Evolutionary conservation across 2,797 vertebrate genomes (phyloP), one percentile per base, ranked within the genome.

Genomic region (Anabacerthia variegaticeps): DNA sequence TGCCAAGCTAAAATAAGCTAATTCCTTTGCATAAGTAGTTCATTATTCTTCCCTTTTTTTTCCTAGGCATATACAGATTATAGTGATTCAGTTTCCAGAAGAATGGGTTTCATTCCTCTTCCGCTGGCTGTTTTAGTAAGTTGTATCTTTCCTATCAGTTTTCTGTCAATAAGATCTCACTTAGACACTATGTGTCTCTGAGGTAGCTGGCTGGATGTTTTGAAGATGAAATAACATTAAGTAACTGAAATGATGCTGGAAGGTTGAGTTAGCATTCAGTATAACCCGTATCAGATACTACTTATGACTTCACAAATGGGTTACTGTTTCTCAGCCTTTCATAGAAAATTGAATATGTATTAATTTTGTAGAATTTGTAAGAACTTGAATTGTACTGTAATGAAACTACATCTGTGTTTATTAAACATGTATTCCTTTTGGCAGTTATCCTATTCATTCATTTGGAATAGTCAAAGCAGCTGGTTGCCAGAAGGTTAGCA

Each of bases 81-180:
- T 97, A 99, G 99, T 63, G 99, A 99, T 96, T 99, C 99, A 0
- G 99, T 99, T 93, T 99, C 99, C 62, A 98, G 99, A 91, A 98
- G 99, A 97, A 99, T 99, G 99, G 99, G 99, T 46, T 99, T 99
- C 95, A 99, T 99, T 97, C 99, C 99, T 81, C 98, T 99, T 96
- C 99, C 99, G 10, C 93, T 99, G 63, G 99, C 99, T 95, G 99
- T 99, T 93, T 96, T 99, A 97, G 99, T 99, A 98, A 99, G 99
- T 98, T 37, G 5, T 54, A 7, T 56, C 18, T 81, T 91, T 93
- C 20, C 43, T 79, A 17, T n/a, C 44, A 20, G 91, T 75, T 91
- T 85, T 76, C n/a, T 87, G 54, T 78, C 58, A 84, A 1, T 89
- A 61, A 76, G 37, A 39, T 85, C 43, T 81, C 39, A 39, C 44